Conservation (phyloP, 2,113 vertebrate genomes). For the Nothocercus nigrocapillus region DNA sequence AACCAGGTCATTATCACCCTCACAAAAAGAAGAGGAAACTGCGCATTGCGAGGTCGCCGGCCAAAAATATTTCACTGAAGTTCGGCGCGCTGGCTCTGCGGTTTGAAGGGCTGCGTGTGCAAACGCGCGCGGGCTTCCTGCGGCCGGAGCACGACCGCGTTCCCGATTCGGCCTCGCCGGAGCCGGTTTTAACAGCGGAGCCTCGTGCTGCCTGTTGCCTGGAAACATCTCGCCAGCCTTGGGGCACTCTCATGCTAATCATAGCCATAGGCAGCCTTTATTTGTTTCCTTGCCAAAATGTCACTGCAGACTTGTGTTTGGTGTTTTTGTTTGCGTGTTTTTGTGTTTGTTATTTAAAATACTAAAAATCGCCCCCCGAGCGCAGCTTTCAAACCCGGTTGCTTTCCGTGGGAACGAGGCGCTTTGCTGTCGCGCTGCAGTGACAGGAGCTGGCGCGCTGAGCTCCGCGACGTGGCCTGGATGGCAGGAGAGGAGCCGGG, state of each 20-base stretch:
- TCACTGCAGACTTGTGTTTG: slow-evolving; percentile 20
- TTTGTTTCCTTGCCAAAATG: slow-evolving; percentile 31
- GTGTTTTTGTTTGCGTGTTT: slow-evolving; percentile 39
- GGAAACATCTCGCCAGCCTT: slow-evolving; percentile 41
- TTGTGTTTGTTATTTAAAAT: not conserved
- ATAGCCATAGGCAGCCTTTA: slow-evolving; percentile 29
- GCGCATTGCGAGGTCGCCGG: not conserved
- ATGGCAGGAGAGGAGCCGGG: too few species aligned
- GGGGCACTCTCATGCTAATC: slow-evolving; percentile 19
- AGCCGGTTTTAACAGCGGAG: slow-evolving; percentile 1
- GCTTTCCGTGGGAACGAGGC: not conserved
- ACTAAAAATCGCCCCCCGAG: not conserved
- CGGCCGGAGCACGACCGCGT: not conserved
- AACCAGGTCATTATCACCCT: slow-evolving; percentile 54
- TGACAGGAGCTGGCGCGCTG: not conserved
- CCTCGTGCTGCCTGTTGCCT: slow-evolving; percentile 44
- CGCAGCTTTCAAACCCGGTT: fast-evolving
- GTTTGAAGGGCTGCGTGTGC: not conserved
- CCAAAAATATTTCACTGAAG: not conserved
- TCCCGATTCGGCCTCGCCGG: slow-evolving; percentile 16
- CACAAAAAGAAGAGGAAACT: slow-evolving; percentile 21
- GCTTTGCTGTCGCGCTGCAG: not conserved
- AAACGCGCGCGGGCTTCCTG: not conserved
- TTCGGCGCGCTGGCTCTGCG: not conserved
- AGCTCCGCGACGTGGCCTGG: not conserved